These are phyloP conservation scores for Propithecus perrieri DNA, from an alignment of 2,797 vertebrate genomes.

Conservation along the genomic window DNA sequence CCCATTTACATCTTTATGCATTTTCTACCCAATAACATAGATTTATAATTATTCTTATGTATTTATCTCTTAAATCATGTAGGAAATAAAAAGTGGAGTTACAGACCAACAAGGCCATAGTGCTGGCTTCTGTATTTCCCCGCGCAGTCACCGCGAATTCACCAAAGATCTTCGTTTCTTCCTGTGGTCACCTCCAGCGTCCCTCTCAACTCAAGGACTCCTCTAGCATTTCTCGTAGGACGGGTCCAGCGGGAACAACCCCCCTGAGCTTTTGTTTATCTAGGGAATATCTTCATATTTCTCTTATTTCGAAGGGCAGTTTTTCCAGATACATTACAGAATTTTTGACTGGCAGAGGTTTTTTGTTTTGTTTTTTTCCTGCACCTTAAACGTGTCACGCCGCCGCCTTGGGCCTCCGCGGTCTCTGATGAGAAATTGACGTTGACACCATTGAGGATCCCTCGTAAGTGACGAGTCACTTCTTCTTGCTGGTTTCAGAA, in stretches of 20 bases:
- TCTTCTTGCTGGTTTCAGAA: background rate
- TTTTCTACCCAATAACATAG: background rate
- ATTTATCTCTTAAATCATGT: background rate
- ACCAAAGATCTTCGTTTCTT: no score
- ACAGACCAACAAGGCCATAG: background rate
- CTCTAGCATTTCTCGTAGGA: background rate
- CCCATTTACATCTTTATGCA: background rate
- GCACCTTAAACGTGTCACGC: background rate
- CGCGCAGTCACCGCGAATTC: background rate
- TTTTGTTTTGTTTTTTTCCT: background rate
- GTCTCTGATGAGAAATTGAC: background rate
- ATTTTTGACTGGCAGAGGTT: background rate
- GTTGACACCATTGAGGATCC: background rate
- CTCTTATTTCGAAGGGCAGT: background rate
- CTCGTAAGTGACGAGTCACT: background rate
- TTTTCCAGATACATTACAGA: background rate
- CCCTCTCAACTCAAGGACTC: background rate
- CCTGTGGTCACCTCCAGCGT: rapidly evolving
- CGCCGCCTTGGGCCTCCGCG: background rate
- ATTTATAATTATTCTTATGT: background rate
- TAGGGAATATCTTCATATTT: background rate
- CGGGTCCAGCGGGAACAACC: no score
- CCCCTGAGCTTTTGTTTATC: background rate
- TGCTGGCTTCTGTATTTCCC: background rate
- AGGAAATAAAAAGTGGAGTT: background rate